Conservation (phyloP, 1,140 invertebrate species). For the Cheumatopsyche charites region DNA sequence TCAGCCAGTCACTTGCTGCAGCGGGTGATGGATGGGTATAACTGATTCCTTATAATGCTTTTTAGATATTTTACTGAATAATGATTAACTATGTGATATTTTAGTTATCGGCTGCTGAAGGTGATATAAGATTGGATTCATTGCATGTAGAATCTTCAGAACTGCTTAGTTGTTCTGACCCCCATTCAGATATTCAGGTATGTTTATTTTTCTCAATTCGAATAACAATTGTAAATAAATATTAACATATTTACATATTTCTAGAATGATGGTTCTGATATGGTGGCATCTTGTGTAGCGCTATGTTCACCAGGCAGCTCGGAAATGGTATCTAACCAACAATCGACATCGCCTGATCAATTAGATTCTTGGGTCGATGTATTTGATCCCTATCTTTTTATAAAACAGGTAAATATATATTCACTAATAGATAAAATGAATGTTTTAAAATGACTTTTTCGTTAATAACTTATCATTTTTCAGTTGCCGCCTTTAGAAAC, state of each 20-base stretch:
- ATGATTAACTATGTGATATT: conserved; percentile 21
- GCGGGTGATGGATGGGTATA: conserved; percentile 54
- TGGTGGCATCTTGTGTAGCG: conserved; percentile 53
- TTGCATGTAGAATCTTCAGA: conserved; percentile 49
- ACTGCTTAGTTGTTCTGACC: conserved; percentile 52
- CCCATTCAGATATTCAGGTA: conserved; percentile 43
- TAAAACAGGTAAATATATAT: conserved; percentile 66
- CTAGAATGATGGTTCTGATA: conserved; percentile 56
- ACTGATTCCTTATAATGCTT: conserved; percentile 37
- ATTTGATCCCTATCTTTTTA: conserved; percentile 90
- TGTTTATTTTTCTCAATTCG: neutral
- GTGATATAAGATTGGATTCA: conserved; percentile 52
- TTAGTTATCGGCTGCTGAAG: conserved; percentile 46
- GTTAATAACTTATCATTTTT: conserved; percentile 1
- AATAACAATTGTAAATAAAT: neutral
- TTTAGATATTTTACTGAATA: too few relatives aligned
- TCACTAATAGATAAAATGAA: conserved; percentile 6
- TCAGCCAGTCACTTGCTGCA: conserved; percentile 58
- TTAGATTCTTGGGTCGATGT: conserved; percentile 77
- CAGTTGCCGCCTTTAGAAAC: conserved; percentile 81
- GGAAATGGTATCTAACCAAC: conserved; percentile 60
- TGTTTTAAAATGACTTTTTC: neutral
- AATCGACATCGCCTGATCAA: conserved; percentile 58
- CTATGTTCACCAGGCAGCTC: conserved; percentile 31
- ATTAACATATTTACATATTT: conserved; percentile 8